phyloP scores from a whole-genome alignment of 2,888 invertebrate genomes.

The Sinelater perroti region DNA sequence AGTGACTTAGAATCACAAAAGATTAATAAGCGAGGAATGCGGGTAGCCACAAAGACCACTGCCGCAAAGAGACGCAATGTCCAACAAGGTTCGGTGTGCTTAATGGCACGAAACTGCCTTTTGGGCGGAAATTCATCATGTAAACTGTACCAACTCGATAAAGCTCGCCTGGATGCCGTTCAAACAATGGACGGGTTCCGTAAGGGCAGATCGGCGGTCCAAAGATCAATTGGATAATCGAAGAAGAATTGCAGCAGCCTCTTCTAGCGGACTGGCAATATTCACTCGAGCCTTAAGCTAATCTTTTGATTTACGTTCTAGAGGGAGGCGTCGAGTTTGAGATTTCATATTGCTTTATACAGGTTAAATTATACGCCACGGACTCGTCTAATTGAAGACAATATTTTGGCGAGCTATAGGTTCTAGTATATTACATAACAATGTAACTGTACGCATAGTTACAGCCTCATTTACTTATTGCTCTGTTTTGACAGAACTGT shows the following conservation, averaged over 20 bases:
- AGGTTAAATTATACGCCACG: conserved; percentile 4
- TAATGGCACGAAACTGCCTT: conserved; percentile 21
- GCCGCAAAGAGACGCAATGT: conserved; percentile 4
- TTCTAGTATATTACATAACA: conserved; percentile 19
- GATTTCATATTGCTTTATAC: background rate
- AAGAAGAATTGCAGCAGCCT: conserved; percentile 24
- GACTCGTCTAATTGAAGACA: background rate
- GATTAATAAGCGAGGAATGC: conserved; percentile 3
- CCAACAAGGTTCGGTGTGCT: conserved; percentile 2
- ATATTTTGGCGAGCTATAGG: conserved; percentile 19
- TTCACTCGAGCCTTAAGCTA: conserved; percentile 9
- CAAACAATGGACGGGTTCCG: conserved; percentile 28
- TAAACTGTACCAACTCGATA: conserved; percentile 30
- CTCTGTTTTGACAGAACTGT: conserved; percentile 14
- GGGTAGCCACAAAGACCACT: background rate
- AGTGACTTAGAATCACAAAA: conserved; percentile 7
- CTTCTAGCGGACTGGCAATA: conserved; percentile 15
- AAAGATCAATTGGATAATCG: conserved; percentile 26
- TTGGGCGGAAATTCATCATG: conserved; percentile 24
- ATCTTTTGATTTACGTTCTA: conserved; percentile 10
- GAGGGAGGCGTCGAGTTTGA: background rate
- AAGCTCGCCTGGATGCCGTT: conserved; percentile 29
- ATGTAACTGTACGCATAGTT: conserved; percentile 27
- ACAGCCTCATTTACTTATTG: conserved; percentile 27
- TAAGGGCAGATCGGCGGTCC: conserved; percentile 29